Percentiles rank a stretch among this genome's conserved stretches.
Evolutionary conservation across 2,888 invertebrate species (phyloP).

Genomic region (Zootermopsis nevadensis): DNA sequence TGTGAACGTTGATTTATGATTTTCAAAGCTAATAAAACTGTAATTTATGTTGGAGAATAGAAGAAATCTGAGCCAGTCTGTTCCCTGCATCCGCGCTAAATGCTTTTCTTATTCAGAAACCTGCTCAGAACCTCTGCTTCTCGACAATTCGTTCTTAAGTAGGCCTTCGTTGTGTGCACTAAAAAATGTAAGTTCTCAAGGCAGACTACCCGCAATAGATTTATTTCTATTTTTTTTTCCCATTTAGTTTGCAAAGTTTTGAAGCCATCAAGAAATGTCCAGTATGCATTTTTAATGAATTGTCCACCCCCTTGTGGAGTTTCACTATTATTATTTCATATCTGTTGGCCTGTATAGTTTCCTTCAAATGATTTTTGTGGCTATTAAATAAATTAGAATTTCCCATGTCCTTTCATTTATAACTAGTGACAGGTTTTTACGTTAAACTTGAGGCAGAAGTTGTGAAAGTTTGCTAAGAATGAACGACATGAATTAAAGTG

Average conservation of each 20-base stretch:
- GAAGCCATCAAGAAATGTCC: conserved; percentile 23
- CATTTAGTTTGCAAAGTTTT: conserved; percentile 13
- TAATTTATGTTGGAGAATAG: no score
- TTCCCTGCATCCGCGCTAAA: not conserved
- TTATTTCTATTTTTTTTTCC: not conserved
- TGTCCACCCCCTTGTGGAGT: conserved; percentile 8
- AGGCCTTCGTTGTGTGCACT: not conserved
- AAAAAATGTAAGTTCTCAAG: not conserved
- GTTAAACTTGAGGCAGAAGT: conserved; percentile 8
- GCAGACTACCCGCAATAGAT: not conserved
- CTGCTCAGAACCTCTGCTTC: not conserved
- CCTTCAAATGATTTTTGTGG: conserved; percentile 17
- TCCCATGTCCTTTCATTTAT: conserved; percentile 15
- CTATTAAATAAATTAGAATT: conserved; percentile 13
- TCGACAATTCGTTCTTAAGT: not conserved
- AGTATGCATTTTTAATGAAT: conserved; percentile 12
- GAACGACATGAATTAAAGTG: not conserved
- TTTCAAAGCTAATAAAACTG: no score
- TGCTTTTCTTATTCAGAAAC: not conserved
- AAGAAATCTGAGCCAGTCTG: not conserved
- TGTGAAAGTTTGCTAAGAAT: not conserved
- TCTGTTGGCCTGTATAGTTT: conserved; percentile 1
- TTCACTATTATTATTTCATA: conserved; percentile 12
- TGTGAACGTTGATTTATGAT: no score
- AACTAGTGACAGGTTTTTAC: conserved; percentile 22